These are phyloP conservation scores for Himalopsyche phryganea DNA, from an alignment of 1,140 invertebrate genomes.

Conservation along the genomic window DNA sequence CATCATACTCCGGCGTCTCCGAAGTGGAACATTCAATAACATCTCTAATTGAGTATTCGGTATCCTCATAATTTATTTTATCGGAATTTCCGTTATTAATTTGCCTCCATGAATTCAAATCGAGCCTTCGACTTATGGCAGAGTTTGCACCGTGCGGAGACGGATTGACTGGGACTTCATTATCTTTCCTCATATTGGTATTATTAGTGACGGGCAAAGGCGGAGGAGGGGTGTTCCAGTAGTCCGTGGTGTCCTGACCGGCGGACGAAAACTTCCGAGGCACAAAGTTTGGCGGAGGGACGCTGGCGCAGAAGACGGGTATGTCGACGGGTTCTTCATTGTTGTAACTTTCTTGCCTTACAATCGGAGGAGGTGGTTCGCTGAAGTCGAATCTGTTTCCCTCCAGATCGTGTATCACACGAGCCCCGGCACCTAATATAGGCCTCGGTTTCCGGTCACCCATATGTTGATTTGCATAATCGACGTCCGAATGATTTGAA, in stretches of 20 bases:
- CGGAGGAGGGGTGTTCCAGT: slow-evolving; percentile 27
- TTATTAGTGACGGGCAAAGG: not conserved
- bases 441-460: slow-evolving; percentile 29
- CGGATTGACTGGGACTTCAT: not conserved
- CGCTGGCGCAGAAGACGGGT: slow-evolving; percentile 24
- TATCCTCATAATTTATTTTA: not conserved
- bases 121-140: slow-evolving; percentile 12
- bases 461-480: slow-evolving; percentile 4
- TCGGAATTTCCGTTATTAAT: slow-evolving; percentile 18
- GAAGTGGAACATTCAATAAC: not conserved
- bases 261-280: slow-evolving; percentile 5
- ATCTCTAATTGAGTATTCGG: not conserved
- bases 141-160: not conserved
- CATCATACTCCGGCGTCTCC: not conserved
- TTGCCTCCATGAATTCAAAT: slow-evolving; percentile 30
- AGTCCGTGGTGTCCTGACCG: slow-evolving; percentile 18
- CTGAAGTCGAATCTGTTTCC: slow-evolving; percentile 12
- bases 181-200: slow-evolving; percentile 2
- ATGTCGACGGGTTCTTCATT: slow-evolving; percentile 6
- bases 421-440: slow-evolving; percentile 28
- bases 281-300: slow-evolving; percentile 27
- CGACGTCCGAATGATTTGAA: slow-evolving; percentile 12
- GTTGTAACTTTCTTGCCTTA: not conserved
- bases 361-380: slow-evolving; percentile 10
- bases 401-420: slow-evolving; percentile 12